Evolutionary conservation across 2,888 invertebrate genomes (phyloP).

Genomic region (Lasioglossum leucozonium): DNA sequence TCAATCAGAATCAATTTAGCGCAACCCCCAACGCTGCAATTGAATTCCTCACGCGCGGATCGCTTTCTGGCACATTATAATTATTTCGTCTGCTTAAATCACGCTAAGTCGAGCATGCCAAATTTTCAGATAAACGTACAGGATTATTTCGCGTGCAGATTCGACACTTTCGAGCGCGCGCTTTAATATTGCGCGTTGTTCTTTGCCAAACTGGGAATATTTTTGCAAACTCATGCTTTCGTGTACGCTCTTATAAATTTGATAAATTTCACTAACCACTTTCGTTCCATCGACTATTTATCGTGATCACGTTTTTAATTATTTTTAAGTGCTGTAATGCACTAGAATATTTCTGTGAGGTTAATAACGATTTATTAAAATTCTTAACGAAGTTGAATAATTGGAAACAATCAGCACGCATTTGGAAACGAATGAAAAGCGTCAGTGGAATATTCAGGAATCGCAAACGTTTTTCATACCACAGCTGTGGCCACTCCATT

Average conservation of each 20-base stretch:
- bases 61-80: neutral
- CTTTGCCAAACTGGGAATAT: neutral
- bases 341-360: neutral
- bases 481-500: neutral
- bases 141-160: neutral
- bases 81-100: neutral
- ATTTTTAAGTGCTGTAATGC: neutral
- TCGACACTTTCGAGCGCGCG: neutral
- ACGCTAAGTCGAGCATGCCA: neutral
- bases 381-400: neutral
- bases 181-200: neutral
- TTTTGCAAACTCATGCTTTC: neutral
- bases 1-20: constrained; percentile 25
- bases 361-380: neutral
- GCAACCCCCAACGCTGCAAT: neutral
- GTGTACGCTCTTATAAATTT: too few relatives aligned
- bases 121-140: neutral
- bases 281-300: neutral
- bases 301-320: neutral
- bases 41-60: constrained; percentile 6
- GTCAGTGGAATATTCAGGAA: neutral
- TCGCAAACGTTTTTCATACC: neutral
- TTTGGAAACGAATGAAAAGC: neutral
- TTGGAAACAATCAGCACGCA: neutral
- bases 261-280: too few relatives aligned